Conservation (phyloP, 2,888 invertebrate species). For the Standfussiana lucernea region DNA sequence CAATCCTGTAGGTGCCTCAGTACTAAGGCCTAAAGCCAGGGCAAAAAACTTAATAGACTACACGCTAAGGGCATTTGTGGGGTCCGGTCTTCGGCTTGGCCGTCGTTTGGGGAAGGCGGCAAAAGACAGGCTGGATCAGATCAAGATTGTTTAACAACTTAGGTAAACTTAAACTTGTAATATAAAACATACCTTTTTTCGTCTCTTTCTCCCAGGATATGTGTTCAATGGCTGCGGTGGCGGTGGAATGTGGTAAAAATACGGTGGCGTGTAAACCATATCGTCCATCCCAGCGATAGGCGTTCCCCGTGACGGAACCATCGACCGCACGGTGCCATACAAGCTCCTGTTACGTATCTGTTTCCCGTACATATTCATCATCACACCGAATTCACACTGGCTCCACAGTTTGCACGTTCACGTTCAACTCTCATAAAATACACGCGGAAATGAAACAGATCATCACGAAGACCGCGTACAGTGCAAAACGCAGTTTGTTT, state of each 20-base stretch:
- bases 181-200: constrained; percentile 82
- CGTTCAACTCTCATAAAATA: constrained; percentile 67
- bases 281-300: constrained; percentile 82
- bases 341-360: constrained; percentile 81
- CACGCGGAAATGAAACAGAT: constrained; percentile 67
- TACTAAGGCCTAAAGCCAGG: background rate
- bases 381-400: constrained; percentile 73
- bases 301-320: constrained; percentile 81
- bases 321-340: constrained; percentile 87
- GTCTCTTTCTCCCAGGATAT: constrained; percentile 87
- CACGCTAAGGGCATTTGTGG: background rate
- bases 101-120: background rate
- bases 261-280: constrained; percentile 82
- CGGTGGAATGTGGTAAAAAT: constrained; percentile 87
- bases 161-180: background rate
- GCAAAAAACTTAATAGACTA: background rate
- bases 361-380: constrained; percentile 84
- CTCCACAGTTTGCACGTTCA: constrained; percentile 68
- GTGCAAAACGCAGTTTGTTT: constrained; percentile 48
- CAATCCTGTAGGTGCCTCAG: background rate
- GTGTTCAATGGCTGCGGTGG: constrained; percentile 85
- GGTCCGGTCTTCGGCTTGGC: background rate
- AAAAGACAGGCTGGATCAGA: background rate
- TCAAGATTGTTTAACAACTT: background rate
- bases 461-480: constrained; percentile 18